Percentiles rank a stretch among this genome's conserved stretches.
Evolutionary conservation across 2,797 vertebrate genomes (phyloP).

Genomic region (Petrocephalus schoutedeni): DNA sequence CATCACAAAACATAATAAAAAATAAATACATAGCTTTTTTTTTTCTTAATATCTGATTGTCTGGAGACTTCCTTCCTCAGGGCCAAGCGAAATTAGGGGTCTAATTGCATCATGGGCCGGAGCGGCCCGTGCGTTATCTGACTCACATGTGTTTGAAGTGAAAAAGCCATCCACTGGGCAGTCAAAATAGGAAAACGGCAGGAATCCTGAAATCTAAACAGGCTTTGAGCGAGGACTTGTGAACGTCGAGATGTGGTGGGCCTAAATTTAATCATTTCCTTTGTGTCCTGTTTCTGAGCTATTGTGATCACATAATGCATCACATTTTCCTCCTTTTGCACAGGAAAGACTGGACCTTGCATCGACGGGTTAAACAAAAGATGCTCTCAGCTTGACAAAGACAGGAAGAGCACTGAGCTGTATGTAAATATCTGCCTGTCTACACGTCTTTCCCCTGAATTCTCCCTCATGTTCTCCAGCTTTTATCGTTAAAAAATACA

Average conservation of each 20-base stretch:
- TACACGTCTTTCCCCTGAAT: slow-evolving; percentile 56
- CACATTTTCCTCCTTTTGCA: slow-evolving; percentile 57
- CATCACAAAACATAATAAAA: background rate
- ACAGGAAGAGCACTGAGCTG: slow-evolving; percentile 70
- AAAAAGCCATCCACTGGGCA: slow-evolving; percentile 3
- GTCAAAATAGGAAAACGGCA: slow-evolving; percentile 27
- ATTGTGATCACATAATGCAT: slow-evolving; percentile 62
- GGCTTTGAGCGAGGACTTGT: slow-evolving; percentile 42
- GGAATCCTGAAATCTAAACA: slow-evolving; percentile 60
- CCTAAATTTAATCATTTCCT: slow-evolving; percentile 73
- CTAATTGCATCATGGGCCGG: slow-evolving; percentile 26
- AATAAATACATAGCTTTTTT: background rate
- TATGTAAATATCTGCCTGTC: slow-evolving; percentile 70
- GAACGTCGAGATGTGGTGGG: slow-evolving; percentile 59
- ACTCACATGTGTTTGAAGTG: slow-evolving; percentile 17
- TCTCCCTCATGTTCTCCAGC: slow-evolving; percentile 20
- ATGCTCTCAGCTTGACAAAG: slow-evolving; percentile 65
- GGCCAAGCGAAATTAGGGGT: slow-evolving; percentile 12
- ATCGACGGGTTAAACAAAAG: slow-evolving; percentile 53
- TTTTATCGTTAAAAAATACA: slow-evolving; percentile 24
- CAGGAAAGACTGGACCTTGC: slow-evolving; percentile 76
- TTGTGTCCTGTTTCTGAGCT: slow-evolving; percentile 67
- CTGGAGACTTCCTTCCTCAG: slow-evolving; percentile 20
- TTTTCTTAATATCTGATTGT: slow-evolving; percentile 4
- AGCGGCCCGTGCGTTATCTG: slow-evolving; percentile 15